These are phyloP conservation scores for Drosophila cardini DNA, from an alignment of 1,140 invertebrate species.

Conservation along the genomic window DNA sequence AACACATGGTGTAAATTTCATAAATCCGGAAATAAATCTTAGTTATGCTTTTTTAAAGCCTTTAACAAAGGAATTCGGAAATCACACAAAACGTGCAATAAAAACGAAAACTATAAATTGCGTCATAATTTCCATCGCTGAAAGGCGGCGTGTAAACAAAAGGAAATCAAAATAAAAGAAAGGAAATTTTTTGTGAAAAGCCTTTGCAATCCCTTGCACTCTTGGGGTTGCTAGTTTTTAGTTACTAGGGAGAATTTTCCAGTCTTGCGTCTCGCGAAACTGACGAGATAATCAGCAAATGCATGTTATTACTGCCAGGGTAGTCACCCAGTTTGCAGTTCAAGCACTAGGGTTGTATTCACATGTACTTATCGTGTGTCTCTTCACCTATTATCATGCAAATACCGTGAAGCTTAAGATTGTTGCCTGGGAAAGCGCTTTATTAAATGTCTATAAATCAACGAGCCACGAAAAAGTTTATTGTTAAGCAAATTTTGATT, in stretches of 20 bases:
- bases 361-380: conserved; percentile 2
- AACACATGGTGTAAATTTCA: conserved; percentile 71
- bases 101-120: conserved; percentile 78
- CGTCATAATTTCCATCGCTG: conserved; percentile 69
- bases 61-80: conserved; percentile 44
- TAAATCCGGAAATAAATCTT: conserved; percentile 82
- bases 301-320: conserved; percentile 68
- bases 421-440: conserved; percentile 65
- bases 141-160: conserved; percentile 56
- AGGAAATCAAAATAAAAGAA: conserved; percentile 19
- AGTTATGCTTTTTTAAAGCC: conserved; percentile 66
- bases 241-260: not conserved
- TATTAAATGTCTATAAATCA: conserved; percentile 76
- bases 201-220: conserved; percentile 40
- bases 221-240: conserved; percentile 12
- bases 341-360: not conserved
- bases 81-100: conserved; percentile 24
- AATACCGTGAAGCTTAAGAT: conserved; percentile 22
- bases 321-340: conserved; percentile 44
- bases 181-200: conserved; percentile 50
- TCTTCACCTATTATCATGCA: conserved; percentile 38
- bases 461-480: conserved; percentile 57
- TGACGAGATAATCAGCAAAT: conserved; percentile 58
- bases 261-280: not conserved
- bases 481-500: conserved; percentile 72